phyloP scores from a whole-genome alignment of 2,888 invertebrate species.

The Ophion slaviceki region DNA sequence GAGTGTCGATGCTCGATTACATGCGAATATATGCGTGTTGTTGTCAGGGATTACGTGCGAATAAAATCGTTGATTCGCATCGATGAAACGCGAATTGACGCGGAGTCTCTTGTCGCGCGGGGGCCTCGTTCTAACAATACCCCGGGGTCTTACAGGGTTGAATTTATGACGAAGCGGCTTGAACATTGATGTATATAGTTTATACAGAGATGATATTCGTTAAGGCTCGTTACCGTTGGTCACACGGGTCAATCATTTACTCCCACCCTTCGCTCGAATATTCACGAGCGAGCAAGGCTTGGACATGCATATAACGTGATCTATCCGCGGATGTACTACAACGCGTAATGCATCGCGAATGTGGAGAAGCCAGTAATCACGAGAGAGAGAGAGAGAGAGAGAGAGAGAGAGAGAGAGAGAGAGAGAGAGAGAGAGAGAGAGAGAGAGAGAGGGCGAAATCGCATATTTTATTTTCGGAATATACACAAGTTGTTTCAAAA shows the following conservation, averaged over 20 bases:
- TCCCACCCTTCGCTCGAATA: conserved; percentile 36
- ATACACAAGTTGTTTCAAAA: background rate
- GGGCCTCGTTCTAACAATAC: conserved; percentile 64
- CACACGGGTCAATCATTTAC: conserved; percentile 71
- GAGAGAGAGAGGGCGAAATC: background rate
- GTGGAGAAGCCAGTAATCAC: background rate
- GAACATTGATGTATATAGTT: conserved; percentile 42
- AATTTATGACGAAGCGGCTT: conserved; percentile 64
- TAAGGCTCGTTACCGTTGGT: conserved; percentile 72
- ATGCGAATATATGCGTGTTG: conserved; percentile 29
- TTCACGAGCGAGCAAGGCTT: background rate
- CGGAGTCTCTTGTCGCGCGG: conserved; percentile 45
- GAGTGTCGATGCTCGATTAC: conserved; percentile 37
- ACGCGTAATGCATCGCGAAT: conserved; percentile 5
- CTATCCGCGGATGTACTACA: background rate
- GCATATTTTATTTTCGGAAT: background rate
- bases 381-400: background rate
- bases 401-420: background rate
- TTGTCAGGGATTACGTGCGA: conserved; percentile 46
- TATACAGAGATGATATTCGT: conserved; percentile 70
- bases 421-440: background rate
- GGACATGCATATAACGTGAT: background rate
- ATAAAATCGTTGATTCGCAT: conserved; percentile 65
- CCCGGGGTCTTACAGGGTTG: conserved; percentile 61
- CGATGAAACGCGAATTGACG: conserved; percentile 67